Base-by-base conservation (phyloP, 2,113 vertebrate genomes). In the Corythornis vintsioides region DNA sequence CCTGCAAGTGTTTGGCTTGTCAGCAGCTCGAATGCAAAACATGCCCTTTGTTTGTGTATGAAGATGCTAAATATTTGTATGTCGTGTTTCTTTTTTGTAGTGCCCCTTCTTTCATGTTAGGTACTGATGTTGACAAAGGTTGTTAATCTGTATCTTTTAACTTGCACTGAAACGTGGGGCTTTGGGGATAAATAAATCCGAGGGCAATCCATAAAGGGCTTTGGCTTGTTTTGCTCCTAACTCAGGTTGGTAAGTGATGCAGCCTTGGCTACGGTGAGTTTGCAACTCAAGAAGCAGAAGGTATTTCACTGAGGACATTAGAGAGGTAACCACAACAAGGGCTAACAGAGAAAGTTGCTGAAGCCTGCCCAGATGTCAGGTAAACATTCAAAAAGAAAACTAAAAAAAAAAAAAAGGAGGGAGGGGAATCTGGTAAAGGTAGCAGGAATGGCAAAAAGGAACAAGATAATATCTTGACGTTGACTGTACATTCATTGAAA, bases 281-380 rank as follows among this genome's bases (percentile, higher is more conserved):
- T 71, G 55, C 80, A 83, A 59, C 69, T 79, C 40, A 50, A 45
- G 74, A 70, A 92, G 67, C 88, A 83, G 91, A 79, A 86, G 73
- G 45, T 61, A 22, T 47, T 52, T 78, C 61, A 47, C 72, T 56
- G 45, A 75, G 43, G 60, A 71, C 86, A 76, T 80, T 71, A 13
- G 10, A 73, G 78, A 85, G 33, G 73, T 73, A 96, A 89, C 71
- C 64, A 42, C 88, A 81, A 77, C 15, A 81, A 94, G 56, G 28
- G 50, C 69, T 33, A 74, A 72, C 42, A 45, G 31, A 71, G 40
- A 50, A 66, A 47, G 35, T 81, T 90, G 42, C 73, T 78, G 83
- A 64, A 90, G 77, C 48, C 55, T 79, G 50, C 56, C 26, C 26
- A 33, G 35, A 79, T 52, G n/a, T 48, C n/a, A 53, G 24, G 35